Conservation (phyloP, 2,888 invertebrate genomes). For the Chrysolina americana region DNA sequence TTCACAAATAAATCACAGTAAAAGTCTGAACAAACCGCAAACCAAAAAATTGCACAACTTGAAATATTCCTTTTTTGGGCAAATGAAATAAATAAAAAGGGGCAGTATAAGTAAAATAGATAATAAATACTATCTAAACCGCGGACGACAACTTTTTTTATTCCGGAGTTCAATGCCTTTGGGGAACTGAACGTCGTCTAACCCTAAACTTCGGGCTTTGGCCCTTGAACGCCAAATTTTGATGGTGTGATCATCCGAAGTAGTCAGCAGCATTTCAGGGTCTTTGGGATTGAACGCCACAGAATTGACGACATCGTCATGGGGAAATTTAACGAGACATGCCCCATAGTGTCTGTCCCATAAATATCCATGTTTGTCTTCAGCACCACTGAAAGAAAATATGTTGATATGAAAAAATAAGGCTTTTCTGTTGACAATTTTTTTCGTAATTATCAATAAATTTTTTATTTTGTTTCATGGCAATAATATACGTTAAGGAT, state of each 20-base stretch:
- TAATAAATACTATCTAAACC: constrained; percentile 46
- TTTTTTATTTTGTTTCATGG: too few species aligned
- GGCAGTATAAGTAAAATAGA: constrained; percentile 15
- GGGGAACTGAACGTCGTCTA: constrained; percentile 65
- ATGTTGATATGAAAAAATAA: not conserved
- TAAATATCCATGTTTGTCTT: constrained; percentile 85
- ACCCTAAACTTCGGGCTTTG: constrained; percentile 70
- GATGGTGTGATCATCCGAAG: constrained; percentile 85
- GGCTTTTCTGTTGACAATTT: too few species aligned
- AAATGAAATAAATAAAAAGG: constrained; percentile 31
- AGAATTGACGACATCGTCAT: constrained; percentile 86
- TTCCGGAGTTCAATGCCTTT: constrained; percentile 69
- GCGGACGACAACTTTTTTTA: constrained; percentile 36
- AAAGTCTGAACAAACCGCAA: not conserved
- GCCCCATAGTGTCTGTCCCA: constrained; percentile 90
- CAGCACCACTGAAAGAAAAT: constrained; percentile 79
- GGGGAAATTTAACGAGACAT: constrained; percentile 82
- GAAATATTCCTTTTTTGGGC: too few species aligned
- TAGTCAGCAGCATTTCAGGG: constrained; percentile 86
- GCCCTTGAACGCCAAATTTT: constrained; percentile 76
- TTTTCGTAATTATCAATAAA: too few species aligned
- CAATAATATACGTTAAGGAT: too few species aligned
- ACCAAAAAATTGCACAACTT: not conserved
- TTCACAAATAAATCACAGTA: not conserved
- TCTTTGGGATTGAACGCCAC: constrained; percentile 88